Conservation (phyloP, 2,797 vertebrate genomes). For the Avahi laniger region DNA sequence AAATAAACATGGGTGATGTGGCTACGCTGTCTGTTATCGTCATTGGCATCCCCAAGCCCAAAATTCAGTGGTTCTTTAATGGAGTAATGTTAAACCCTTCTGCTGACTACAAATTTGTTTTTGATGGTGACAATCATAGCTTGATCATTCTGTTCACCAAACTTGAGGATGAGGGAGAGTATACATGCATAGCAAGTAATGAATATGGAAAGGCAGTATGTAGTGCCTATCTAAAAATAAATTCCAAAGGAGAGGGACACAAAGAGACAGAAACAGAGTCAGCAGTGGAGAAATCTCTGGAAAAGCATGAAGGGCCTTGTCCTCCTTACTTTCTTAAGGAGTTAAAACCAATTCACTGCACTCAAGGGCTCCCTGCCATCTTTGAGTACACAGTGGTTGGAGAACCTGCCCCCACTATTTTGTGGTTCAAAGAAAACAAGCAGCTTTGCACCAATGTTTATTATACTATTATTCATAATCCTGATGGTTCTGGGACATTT, state of each 20-base stretch:
- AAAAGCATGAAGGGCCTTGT: conserved; percentile 76
- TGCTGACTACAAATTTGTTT: conserved; percentile 87
- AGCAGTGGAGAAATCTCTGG: conserved; percentile 32
- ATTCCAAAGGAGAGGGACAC: conserved; percentile 76
- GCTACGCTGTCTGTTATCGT: conserved; percentile 90
- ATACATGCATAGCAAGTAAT: conserved; percentile 91
- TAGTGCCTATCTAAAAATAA: conserved; percentile 89
- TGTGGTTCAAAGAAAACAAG: conserved; percentile 90
- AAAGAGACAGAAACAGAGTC: conserved; percentile 48
- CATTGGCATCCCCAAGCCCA: conserved; percentile 90
- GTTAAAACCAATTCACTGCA: conserved; percentile 85
- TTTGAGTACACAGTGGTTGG: conserved; percentile 89
- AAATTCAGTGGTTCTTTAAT: conserved; percentile 93
- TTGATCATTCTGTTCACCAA: conserved; percentile 89
- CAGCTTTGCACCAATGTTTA: conserved; percentile 85
- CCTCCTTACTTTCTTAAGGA: conserved; percentile 88
- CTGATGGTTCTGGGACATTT: conserved; percentile 90
- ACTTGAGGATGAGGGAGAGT: conserved; percentile 91
- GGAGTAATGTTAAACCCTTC: conserved; percentile 85
- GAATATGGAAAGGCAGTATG: conserved; percentile 88
- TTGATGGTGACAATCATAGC: conserved; percentile 90
- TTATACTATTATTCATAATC: conserved; percentile 84
- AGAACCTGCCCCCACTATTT: conserved; percentile 86
- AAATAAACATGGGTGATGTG: conserved; percentile 87
- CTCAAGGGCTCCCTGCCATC: conserved; percentile 84